Evolutionary conservation across 2,797 vertebrate species (phyloP).

Genomic region (Melanotaenia boesemani): DNA sequence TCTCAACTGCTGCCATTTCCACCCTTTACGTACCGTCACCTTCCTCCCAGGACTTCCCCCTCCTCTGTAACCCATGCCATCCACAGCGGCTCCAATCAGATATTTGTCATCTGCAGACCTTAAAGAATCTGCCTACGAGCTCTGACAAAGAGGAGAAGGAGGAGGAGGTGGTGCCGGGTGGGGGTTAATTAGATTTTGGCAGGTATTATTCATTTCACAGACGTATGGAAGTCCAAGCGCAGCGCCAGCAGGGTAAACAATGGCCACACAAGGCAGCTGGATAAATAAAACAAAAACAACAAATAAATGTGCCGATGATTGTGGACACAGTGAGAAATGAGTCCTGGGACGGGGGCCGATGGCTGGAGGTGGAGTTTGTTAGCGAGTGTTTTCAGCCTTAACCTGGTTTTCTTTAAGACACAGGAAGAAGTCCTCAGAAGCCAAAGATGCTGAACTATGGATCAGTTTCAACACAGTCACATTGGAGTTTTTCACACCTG

Average conservation of each 20-base stretch:
- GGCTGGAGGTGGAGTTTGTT: not conserved
- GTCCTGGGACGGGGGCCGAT: not conserved
- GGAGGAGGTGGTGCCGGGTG: not conserved
- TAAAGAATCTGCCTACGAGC: constrained; percentile 69
- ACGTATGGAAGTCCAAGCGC: constrained; percentile 74
- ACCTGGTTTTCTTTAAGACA: no score
- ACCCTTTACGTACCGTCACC: not conserved
- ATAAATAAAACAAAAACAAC: constrained; percentile 64
- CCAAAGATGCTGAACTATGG: no score
- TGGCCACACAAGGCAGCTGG: constrained; percentile 47
- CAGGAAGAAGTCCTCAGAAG: no score
- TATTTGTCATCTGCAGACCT: constrained; percentile 66
- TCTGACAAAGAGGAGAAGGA: constrained; percentile 41
- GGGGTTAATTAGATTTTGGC: constrained; percentile 75
- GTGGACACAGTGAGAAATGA: constrained; percentile 37
- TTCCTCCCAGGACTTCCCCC: not conserved
- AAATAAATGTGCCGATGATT: constrained; percentile 27
- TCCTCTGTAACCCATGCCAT: constrained; percentile 29
- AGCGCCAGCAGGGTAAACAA: constrained; percentile 81
- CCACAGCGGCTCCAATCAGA: constrained; percentile 35
- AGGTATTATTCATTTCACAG: constrained; percentile 79
- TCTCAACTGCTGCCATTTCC: not conserved
- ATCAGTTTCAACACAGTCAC: no score
- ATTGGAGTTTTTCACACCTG: not conserved
- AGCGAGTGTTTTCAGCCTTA: not conserved